A percentile compares a stretch with the other conserved stretches of the same genome.
phyloP scores from a whole-genome alignment of 2,113 vertebrate species.

The Nibea coibor region DNA sequence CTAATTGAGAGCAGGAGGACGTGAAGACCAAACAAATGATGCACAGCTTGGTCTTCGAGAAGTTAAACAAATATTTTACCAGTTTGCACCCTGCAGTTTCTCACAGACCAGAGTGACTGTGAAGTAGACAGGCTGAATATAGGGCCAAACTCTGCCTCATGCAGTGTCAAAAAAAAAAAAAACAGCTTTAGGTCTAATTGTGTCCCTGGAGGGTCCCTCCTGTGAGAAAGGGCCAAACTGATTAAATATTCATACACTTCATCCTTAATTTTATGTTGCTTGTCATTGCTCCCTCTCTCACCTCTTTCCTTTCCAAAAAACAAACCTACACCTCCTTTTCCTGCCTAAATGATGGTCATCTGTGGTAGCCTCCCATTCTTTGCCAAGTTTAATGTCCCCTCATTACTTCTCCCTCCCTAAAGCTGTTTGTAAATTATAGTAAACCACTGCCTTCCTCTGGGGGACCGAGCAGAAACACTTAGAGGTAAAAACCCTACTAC shows the following conservation, averaged over 20 bases:
- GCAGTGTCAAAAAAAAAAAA: background rate
- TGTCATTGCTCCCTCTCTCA: constrained; percentile 14
- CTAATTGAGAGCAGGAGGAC: constrained; percentile 27
- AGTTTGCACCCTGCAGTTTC: background rate
- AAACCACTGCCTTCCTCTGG: background rate
- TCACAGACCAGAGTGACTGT: background rate
- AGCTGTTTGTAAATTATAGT: background rate
- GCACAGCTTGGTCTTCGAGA: background rate
- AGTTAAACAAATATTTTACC: background rate
- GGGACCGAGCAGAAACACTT: background rate
- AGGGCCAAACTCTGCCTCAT: background rate
- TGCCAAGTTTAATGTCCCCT: background rate
- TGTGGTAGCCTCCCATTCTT: background rate
- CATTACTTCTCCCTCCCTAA: background rate
- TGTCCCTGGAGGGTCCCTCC: constrained; percentile 29
- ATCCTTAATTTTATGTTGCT: background rate
- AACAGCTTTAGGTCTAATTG: background rate
- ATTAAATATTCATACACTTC: constrained; percentile 59
- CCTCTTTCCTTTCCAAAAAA: constrained; percentile 1
- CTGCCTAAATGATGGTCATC: background rate
- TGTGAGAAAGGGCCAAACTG: constrained; percentile 18
- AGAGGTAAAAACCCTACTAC: background rate
- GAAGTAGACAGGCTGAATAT: background rate
- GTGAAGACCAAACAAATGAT: background rate
- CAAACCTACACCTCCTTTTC: background rate